Base-by-base conservation (phyloP, 2,888 invertebrate genomes). In the Drosophila algonquin region DNA sequence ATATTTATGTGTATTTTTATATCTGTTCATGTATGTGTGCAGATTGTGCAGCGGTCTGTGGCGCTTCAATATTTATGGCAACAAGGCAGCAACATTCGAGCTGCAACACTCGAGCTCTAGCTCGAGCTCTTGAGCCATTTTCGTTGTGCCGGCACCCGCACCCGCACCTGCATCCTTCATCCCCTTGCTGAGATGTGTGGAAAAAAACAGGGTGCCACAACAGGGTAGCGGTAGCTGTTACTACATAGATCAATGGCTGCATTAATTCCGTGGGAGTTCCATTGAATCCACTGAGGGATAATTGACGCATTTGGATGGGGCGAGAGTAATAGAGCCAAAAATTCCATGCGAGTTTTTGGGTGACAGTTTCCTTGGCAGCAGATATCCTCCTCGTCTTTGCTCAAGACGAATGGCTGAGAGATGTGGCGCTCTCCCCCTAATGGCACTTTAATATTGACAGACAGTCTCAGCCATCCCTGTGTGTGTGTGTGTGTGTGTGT, bases 401-500 rank as follows among this genome's bases (percentile, higher is more conserved):
- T 44, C 18, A 44, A 16, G 47, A 30, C 21, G 46, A 24, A 35
- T 54, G 53, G 14, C 24, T 9, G 18, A 18, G 6, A 9, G 30
- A 57, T 44, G 48, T 62, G 65, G 54, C 45, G 54, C 45, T 27
- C 16, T 8, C 21, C 9, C 48, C 58, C 16, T 75, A 69, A 77
- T 77, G 68, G 63, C 71, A 73, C 70, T 77, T 80, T 81, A 72
- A 80, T 76, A 74, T 76, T 72, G 74, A 67, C 74, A 82, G 61
- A 45, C 50, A 61, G 48, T 55, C 61, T 40, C 61, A 40, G 50
- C 47, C 54, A 51, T 51, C 40, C 44, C 40, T 27, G 24, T 21
- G 14, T 51, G 52, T 30, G 56, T 50, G 40, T 51, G 32, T 1
- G 6, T 63, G 32, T 18, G 4, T 59, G 40, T 51, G 32, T 1